Base-by-base conservation (phyloP, 2,797 vertebrate species). In the Mus spretus region DNA sequence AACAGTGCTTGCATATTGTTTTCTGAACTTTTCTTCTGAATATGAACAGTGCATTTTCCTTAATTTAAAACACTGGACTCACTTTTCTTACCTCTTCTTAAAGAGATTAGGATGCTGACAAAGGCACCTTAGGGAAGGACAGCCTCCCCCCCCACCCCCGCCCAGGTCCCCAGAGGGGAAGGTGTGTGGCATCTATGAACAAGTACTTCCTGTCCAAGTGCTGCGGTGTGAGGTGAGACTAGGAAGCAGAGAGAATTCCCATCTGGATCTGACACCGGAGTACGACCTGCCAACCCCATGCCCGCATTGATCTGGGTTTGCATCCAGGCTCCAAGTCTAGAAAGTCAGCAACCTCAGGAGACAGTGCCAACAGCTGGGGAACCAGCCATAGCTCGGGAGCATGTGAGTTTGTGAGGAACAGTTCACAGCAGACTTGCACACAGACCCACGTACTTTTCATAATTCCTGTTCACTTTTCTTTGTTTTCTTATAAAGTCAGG, bases 31-130 rank as follows among this genome's bases (percentile, higher is more conserved):
- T 93, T 75, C 44, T 26, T 84, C 28, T 22, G 4, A 65, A 1
- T 94, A 72, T 82, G 17, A 4, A 86, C 61, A 91, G 44, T 94
- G 40, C 37, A 74, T 47, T 87, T 79, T 59, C 37, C 31, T 90
- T 96, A 90, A 90, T 84, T 91, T 47, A 75, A 70, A 67, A 24
- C 37, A 55, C 67, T 20, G 13, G 26, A 47, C 74, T 88, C 40
- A 50, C 34, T 70, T n/a, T n/a, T n/a, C 19, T 34, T 34, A 37
- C 17, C 22, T 37, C 9, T 40, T 70, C 14, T 28, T 24, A 74
- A 40, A 74, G 31, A 67, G 31, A 34, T 34, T 34, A 67, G 5
- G 65, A 40, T 6, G 6, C 24, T 53, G 31, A 70, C 31, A 24
- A 37, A n/a, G 70, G 28, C 19, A 50, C 14, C 63, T 53, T 8